Evolutionary conservation across 2,797 vertebrate genomes (phyloP).

Genomic region (Myioborus miniatus): DNA sequence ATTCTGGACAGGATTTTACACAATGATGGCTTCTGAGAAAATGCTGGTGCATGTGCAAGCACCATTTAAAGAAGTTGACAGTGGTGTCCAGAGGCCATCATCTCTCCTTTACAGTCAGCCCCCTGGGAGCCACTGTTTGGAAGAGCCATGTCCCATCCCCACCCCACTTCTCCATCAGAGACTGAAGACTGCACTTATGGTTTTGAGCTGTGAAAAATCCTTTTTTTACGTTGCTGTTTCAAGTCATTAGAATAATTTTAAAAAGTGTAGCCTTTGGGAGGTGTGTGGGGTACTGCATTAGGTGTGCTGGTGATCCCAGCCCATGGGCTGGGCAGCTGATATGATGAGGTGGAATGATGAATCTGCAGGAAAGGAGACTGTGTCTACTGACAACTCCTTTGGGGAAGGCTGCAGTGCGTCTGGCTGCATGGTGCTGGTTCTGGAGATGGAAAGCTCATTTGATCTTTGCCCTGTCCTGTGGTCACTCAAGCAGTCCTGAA

Average conservation of each 20-base stretch:
- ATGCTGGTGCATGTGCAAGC: accelerated
- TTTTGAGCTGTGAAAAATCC: neutral
- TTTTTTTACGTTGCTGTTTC: neutral
- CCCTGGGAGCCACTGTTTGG: neutral
- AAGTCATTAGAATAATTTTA: neutral
- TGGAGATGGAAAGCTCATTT: neutral
- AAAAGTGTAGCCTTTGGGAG: neutral
- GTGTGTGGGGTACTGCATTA: neutral
- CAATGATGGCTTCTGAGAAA: neutral
- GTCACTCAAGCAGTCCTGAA: neutral
- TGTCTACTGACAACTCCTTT: neutral
- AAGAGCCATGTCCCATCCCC: accelerated
- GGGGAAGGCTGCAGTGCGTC: neutral
- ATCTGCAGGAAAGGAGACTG: neutral
- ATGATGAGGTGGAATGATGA: accelerated
- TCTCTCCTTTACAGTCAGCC: accelerated
- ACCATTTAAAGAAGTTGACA: neutral
- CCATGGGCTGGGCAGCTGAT: no score
- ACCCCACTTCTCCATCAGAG: accelerated
- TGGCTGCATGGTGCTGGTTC: neutral
- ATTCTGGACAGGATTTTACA: neutral
- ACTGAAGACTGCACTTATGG: accelerated
- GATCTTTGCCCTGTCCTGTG: neutral
- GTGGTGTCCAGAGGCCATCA: accelerated
- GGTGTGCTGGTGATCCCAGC: neutral